Evolutionary conservation across 2,888 invertebrate genomes (phyloP).

Genomic region (Rhagonycha fulva): DNA sequence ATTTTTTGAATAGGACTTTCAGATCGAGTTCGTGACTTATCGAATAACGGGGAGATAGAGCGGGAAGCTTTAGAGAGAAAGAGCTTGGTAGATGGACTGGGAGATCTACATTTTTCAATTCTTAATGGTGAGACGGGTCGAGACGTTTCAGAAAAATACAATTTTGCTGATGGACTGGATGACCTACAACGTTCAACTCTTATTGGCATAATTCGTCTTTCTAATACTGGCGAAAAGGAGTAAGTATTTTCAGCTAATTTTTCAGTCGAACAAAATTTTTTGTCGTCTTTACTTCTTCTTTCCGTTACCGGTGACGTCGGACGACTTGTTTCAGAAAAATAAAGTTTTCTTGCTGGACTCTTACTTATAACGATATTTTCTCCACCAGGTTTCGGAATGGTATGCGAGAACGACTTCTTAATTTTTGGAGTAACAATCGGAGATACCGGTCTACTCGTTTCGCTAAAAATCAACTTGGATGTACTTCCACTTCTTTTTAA

Average conservation of each 20-base stretch:
- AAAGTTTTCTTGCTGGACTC: conserved; percentile 5
- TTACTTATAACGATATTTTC: neutral
- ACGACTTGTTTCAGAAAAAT: conserved; percentile 35
- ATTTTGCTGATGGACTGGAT: conserved; percentile 4
- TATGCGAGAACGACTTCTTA: neutral
- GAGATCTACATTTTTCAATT: neutral
- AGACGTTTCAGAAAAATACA: conserved; percentile 22
- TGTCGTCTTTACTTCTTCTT: conserved; percentile 11
- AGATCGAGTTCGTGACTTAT: neutral
- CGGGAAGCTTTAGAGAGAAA: conserved; percentile 35
- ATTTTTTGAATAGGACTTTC: conserved; percentile 24
- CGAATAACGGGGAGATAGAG: conserved; percentile 40
- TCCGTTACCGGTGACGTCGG: conserved; percentile 42
- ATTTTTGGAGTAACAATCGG: conserved; percentile 12
- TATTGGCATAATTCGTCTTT: neutral
- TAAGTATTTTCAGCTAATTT: neutral
- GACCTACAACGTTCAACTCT: neutral
- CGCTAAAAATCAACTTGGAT: conserved; percentile 25
- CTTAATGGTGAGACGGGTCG: neutral
- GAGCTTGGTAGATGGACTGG: conserved; percentile 7
- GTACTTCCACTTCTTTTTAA: neutral
- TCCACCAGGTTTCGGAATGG: neutral
- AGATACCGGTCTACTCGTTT: conserved; percentile 48
- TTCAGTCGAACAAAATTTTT: neutral
- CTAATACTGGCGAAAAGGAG: neutral